Conservation (phyloP, 2,113 vertebrate species). For the Limnothrissa miodon region DNA sequence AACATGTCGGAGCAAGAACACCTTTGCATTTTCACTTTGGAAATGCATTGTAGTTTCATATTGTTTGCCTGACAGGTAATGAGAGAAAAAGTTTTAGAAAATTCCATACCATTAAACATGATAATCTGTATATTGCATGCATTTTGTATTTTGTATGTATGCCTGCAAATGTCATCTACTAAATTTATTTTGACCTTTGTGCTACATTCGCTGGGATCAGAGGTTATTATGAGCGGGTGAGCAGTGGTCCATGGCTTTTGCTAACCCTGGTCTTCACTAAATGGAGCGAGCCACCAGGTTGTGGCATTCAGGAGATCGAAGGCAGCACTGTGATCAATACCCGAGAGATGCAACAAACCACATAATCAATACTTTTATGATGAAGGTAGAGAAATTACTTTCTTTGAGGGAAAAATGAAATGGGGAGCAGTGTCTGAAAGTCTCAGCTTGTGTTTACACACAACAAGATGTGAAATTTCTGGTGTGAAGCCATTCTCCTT, state of each 20-base stretch:
- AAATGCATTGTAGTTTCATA: too few relatives aligned
- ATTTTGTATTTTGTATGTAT: too few relatives aligned
- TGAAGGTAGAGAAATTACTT: slow-evolving; percentile 42
- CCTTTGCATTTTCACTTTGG: too few relatives aligned
- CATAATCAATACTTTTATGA: slow-evolving; percentile 43
- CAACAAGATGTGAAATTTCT: neutral
- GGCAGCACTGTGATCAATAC: neutral
- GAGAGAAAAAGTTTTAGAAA: neutral
- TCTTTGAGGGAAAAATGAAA: slow-evolving; percentile 15
- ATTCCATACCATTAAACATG: neutral
- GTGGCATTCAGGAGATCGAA: slow-evolving; percentile 36
- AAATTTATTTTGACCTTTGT: neutral
- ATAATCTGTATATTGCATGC: neutral
- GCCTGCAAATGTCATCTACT: neutral
- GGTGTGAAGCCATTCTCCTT: neutral
- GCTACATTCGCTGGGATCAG: neutral
- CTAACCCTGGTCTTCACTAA: neutral
- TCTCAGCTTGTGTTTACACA: neutral
- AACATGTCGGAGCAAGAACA: too few relatives aligned
- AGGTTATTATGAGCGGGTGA: neutral
- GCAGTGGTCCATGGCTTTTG: neutral
- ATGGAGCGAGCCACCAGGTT: slow-evolving; percentile 11
- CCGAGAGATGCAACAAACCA: neutral
- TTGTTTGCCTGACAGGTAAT: neutral
- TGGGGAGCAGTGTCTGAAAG: neutral